Percentiles rank a stretch among this genome's conserved stretches.
phyloP scores from a whole-genome alignment of 2,797 vertebrate species.

The Lagorchestes hirsutus region DNA sequence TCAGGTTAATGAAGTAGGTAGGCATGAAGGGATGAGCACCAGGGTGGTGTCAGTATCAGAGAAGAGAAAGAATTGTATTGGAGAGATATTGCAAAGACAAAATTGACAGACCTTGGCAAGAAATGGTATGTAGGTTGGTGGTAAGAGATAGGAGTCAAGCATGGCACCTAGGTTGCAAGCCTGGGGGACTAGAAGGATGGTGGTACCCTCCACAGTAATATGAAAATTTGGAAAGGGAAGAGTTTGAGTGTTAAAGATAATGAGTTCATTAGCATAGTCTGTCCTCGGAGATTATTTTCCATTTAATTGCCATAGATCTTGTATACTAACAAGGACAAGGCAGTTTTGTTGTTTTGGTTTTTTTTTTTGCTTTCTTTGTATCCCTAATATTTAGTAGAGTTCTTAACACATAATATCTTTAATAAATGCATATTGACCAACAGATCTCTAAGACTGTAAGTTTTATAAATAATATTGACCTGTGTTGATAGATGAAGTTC shows the following conservation, averaged over 20 bases:
- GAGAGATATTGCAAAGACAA: not conserved
- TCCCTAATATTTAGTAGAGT: not conserved
- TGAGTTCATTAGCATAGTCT: not conserved
- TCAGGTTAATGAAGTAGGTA: not conserved
- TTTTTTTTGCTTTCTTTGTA: not conserved
- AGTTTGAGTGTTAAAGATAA: not conserved
- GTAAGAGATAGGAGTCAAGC: not conserved
- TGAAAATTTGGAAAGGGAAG: not conserved
- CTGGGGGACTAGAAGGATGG: not conserved
- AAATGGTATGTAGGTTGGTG: not conserved
- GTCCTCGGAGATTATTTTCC: not conserved
- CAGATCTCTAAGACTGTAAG: not conserved
- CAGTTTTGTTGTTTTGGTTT: not conserved
- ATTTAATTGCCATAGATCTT: not conserved
- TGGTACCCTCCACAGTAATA: not conserved
- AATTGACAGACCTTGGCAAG: not conserved
- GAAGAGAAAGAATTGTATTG: not conserved
- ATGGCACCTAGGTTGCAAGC: not conserved
- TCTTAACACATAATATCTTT: not conserved
- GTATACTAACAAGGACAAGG: not conserved
- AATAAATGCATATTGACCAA: not conserved
- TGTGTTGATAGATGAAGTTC: not conserved
- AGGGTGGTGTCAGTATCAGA: not conserved
- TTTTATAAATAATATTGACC: not conserved
- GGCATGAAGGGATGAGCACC: not conserved